Conservation (phyloP, 2,797 vertebrate genomes). For the Catamblyrhynchus diadema region DNA sequence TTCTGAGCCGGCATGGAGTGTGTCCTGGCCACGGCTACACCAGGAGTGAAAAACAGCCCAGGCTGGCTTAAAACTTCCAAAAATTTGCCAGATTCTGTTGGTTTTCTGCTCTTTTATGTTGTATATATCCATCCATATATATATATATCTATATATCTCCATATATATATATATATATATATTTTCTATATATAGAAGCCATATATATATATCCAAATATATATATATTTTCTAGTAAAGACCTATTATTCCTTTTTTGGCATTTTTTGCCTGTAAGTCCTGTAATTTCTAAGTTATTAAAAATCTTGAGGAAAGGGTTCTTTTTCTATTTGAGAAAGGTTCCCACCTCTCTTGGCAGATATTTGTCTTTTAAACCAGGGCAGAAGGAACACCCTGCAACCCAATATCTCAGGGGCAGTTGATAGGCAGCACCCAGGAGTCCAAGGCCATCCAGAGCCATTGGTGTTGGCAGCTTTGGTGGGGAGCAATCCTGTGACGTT, state of each 20-base stretch:
- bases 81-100: neutral
- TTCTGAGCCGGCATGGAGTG: accelerated
- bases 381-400: neutral
- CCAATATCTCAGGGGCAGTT: accelerated
- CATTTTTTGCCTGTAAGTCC: neutral
- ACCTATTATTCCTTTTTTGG: accelerated
- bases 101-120: neutral
- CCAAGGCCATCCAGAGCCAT: neutral
- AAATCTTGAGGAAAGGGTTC: neutral
- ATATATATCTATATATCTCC: accelerated
- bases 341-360: neutral
- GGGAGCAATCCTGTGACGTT: neutral
- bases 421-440: neutral
- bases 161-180: too few relatives aligned
- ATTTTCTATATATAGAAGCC: too few relatives aligned
- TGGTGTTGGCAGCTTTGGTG: neutral
- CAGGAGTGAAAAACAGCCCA: accelerated
- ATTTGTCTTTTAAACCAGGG: neutral
- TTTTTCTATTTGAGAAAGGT: neutral
- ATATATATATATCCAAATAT: accelerated
- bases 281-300: accelerated
- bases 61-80: neutral
- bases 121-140: too few relatives aligned
- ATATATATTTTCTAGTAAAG: neutral
- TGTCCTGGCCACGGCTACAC: neutral